Evolutionary conservation across 2,113 vertebrate genomes (phyloP), one percentile per base, ranked within the genome.

Genomic region (Oryzias curvinotus): DNA sequence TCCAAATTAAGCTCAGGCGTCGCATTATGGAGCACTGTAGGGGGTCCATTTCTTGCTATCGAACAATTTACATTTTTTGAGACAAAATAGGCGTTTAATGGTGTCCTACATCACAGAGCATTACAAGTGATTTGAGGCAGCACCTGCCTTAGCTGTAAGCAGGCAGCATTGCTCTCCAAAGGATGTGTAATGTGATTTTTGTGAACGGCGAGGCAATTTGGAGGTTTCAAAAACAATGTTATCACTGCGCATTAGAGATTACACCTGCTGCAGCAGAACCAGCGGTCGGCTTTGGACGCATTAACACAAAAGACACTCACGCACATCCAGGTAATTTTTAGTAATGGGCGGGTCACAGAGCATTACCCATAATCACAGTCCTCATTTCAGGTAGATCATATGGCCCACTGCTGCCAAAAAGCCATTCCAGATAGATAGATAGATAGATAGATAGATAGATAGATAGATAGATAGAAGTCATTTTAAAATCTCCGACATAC

Each of bases 161-260:
- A 16, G 30, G 44, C 60, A 21, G 61, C 19, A 18, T 4, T 17
- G 60, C 75, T 61, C 64, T 69, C 73, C 67, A 78, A 84, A 82
- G 73, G 63, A 75, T 54, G 60, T 54, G 73, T 81, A 79, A 85
- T 84, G 80, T 75, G 78, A 78, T 71, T 82, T 88, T 77, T 71
- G 71, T 81, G 87, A 87, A 79, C 75, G 58, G 65, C 65, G 75
- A 85, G 74, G 74, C 73, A 86, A 90, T 89, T 87, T 88, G 68
- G 80, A 78, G 75, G 82, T 84, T 85, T 85, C 74, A 74, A 85
- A 88, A 86, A 87, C 83, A 86, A 84, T 81, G 77, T 75, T 70
- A 81, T 78, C 81, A 47, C 62, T 57, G 71, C 72, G 62, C 82
- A 89, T 90, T 87, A 88, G 70, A 85, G 85, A 77, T 78, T 65